Percentiles rank a stretch among this genome's conserved stretches.
phyloP scores from a whole-genome alignment of 2,797 vertebrate genomes.

The Borostomias antarcticus region DNA sequence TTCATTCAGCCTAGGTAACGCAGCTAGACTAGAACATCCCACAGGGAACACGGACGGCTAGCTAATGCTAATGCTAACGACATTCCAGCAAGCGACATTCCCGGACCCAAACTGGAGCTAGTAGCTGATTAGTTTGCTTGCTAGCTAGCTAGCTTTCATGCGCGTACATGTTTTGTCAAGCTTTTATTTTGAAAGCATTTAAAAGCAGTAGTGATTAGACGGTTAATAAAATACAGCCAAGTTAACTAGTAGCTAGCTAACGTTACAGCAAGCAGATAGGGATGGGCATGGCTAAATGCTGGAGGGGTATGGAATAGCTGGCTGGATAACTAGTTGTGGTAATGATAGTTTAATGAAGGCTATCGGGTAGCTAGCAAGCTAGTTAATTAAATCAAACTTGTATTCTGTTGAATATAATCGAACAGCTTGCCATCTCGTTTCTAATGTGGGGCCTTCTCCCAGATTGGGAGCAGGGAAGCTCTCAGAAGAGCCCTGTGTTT shows the following conservation, averaged over 20 bases:
- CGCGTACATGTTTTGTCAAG: no score
- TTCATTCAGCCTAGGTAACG: no score
- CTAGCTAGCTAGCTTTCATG: no score
- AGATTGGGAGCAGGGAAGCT: constrained; percentile 49
- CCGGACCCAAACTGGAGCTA: neutral
- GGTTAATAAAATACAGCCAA: no score
- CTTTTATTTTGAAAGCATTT: no score
- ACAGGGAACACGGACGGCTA: neutral
- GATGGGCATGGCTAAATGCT: neutral
- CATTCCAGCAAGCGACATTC: neutral
- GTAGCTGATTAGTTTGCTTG: neutral
- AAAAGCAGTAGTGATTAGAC: neutral
- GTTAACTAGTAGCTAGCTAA: neutral
- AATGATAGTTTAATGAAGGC: no score
- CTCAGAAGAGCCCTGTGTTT: constrained; percentile 49
- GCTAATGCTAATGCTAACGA: neutral
- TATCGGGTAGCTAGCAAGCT: no score
- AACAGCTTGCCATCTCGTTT: constrained; percentile 43
- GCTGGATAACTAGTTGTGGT: no score
- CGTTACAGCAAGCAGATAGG: neutral
- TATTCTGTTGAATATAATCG: neutral
- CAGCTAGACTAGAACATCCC: no score
- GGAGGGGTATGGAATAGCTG: neutral
- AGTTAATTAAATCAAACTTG: neutral
- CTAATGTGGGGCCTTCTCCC: neutral